Percentiles rank a stretch among this genome's conserved stretches.
Conservation (phyloP, 1,140 invertebrate species). For the Anagrus nilaparvatae region DNA sequence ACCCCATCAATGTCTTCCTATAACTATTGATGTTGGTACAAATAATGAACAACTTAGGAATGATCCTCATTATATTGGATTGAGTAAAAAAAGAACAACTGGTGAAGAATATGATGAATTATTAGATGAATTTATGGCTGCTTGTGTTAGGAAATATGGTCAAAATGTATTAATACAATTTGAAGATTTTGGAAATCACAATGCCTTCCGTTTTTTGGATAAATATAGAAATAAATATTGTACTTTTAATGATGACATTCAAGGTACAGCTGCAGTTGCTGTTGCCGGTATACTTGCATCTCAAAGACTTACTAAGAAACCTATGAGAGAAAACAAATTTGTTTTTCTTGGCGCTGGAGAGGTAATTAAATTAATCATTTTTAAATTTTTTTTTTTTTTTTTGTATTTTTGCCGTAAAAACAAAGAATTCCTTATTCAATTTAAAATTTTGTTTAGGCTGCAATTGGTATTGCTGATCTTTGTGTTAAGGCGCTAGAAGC, state of each 20-base stretch:
- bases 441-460: constrained; percentile 52
- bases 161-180: constrained; percentile 86
- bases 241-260: constrained; percentile 96
- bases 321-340: constrained; percentile 71
- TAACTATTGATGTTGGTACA: constrained; percentile 87
- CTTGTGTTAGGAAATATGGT: constrained; percentile 82
- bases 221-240: constrained; percentile 82
- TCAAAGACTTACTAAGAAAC: constrained; percentile 65
- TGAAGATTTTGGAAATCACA: constrained; percentile 92
- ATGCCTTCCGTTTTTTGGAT: constrained; percentile 83
- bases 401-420: background rate
- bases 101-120: constrained; percentile 89
- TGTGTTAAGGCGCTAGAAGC: constrained; percentile 77
- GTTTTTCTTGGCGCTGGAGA: constrained; percentile 90
- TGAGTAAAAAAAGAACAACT: constrained; percentile 74
- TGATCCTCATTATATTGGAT: constrained; percentile 92
- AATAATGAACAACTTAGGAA: constrained; percentile 81
- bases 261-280: constrained; percentile 88
- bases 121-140: constrained; percentile 97
- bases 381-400: background rate
- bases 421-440: background rate
- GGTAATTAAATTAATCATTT: constrained; percentile 34
- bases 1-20: constrained; percentile 84
- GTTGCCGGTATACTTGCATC: constrained; percentile 83
- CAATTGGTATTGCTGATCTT: constrained; percentile 79